These are phyloP conservation scores for Dendrolimus punctatus DNA, from an alignment of 1,140 invertebrate genomes.

Conservation along the genomic window DNA sequence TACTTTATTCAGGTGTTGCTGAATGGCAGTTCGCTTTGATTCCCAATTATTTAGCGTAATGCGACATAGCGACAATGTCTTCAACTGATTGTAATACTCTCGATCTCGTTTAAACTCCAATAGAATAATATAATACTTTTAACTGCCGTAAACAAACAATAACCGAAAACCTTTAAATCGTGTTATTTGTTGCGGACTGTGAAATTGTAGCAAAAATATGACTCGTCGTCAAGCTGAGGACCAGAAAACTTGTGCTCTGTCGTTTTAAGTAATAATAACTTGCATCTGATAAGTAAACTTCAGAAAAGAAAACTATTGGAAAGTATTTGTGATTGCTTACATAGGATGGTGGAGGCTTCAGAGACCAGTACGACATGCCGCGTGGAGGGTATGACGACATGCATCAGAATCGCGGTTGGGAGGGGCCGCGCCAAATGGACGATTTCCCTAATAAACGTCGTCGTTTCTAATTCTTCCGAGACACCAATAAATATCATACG, in stretches of 20 bases:
- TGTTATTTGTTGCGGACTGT: too few relatives aligned
- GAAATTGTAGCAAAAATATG: slow-evolving; percentile 1
- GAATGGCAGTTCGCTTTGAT: too few relatives aligned
- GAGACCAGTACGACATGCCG: slow-evolving; percentile 66
- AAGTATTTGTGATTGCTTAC: slow-evolving; percentile 64
- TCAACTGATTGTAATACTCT: too few relatives aligned
- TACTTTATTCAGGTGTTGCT: too few relatives aligned
- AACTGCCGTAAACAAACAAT: too few relatives aligned
- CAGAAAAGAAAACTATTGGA: slow-evolving; percentile 25
- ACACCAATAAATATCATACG: neutral
- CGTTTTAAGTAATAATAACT: neutral
- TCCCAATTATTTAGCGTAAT: too few relatives aligned
- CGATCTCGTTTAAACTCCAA: too few relatives aligned
- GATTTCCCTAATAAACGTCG: slow-evolving; percentile 69
- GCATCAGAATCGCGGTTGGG: slow-evolving; percentile 60
- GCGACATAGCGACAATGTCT: too few relatives aligned
- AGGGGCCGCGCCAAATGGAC: slow-evolving; percentile 58
- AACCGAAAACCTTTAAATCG: too few relatives aligned
- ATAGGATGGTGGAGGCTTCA: slow-evolving; percentile 65
- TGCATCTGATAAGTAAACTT: slow-evolving; percentile 3
- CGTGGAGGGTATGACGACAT: slow-evolving; percentile 59
- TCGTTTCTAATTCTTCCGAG: slow-evolving; percentile 46
- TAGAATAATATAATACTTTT: too few relatives aligned
- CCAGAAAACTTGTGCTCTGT: too few relatives aligned
- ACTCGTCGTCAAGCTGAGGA: too few relatives aligned